Evolutionary conservation across 2,113 vertebrate genomes (phyloP), one percentile per base, ranked within the genome.

Genomic region (Natator depressus): DNA sequence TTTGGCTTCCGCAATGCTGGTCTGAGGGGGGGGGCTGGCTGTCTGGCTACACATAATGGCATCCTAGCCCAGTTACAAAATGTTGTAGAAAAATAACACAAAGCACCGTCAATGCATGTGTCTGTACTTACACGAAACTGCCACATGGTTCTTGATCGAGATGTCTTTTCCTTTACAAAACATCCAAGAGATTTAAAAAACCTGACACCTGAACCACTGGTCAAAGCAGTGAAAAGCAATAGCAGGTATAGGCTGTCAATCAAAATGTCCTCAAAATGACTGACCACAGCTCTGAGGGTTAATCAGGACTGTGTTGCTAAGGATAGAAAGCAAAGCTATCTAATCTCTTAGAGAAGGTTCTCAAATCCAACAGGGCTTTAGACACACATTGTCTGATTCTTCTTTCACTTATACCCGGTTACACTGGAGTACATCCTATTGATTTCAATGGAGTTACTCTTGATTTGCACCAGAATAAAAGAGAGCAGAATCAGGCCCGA

Each of bases 261-360:
- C 97, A 96, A 97, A 93, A 38, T 93, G 96, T 87, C 97, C 97
- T 97, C 92, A 88, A 96, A 97, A 94, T 85, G 96, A 85, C 95
- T 97, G 94, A 95, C 82, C 92, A 97, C 92, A 91, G 95, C 93
- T 94, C 78, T 88, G 93, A 91, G 97, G 97, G 97, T 98, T 99
- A 98, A 99, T 98, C 98, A 93, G 98, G 96, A 88, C 96, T 97
- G 97, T 97, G 98, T 97, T 83, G 96, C 99, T 98, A 99, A 98
- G 98, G 98, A 99, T 99, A 99, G 98, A 98, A 98, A 97, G 97
- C 97, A 99, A 99, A 99, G 98, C 99, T 98, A 90, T 88, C 96
- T 99, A 99, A 99, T 98, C 98, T 98, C 98, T 96, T 96, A 98
- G 95, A 98, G 98, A 95, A 98, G 97, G 98, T 93, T 97, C 97